Evolutionary conservation across 2,888 invertebrate genomes (phyloP).

Genomic region (Orthonevra nobilis): DNA sequence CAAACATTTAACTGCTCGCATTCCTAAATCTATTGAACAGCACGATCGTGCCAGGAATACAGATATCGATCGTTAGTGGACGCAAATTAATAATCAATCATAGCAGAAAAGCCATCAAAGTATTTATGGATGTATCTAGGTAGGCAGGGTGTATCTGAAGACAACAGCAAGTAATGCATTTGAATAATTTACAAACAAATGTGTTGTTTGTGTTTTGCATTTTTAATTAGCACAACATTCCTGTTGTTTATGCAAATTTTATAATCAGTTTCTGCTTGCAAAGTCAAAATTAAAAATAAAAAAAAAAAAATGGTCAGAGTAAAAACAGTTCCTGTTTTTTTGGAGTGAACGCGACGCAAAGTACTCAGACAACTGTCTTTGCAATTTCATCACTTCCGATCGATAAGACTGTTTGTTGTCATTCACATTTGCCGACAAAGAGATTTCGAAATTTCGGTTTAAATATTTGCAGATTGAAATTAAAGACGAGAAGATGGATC

Average conservation of each 20-base stretch:
- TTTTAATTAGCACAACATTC: conserved; percentile 37
- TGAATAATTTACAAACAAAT: conserved; percentile 19
- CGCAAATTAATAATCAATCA: conserved; percentile 6
- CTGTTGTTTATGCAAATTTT: conserved; percentile 34
- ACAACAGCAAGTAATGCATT: conserved; percentile 9
- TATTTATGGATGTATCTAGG: no score
- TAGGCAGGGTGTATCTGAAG: background rate
- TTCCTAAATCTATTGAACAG: background rate
- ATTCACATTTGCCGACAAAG: background rate
- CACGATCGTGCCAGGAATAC: no score
- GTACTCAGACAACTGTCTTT: background rate
- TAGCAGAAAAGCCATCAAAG: no score
- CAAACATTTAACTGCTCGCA: background rate
- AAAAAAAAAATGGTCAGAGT: background rate
- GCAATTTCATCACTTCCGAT: conserved; percentile 38
- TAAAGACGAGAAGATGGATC: no score
- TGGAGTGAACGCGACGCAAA: background rate
- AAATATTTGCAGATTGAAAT: conserved; percentile 37
- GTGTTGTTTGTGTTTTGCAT: conserved; percentile 42
- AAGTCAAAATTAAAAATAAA: no score
- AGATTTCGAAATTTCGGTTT: conserved; percentile 2
- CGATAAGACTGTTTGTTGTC: conserved; percentile 7
- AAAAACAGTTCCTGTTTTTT: conserved; percentile 11
- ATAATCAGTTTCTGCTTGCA: background rate
- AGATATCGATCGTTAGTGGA: no score